Conservation (phyloP, 1,140 invertebrate genomes). For the Pseudomyrmex gracilis region DNA sequence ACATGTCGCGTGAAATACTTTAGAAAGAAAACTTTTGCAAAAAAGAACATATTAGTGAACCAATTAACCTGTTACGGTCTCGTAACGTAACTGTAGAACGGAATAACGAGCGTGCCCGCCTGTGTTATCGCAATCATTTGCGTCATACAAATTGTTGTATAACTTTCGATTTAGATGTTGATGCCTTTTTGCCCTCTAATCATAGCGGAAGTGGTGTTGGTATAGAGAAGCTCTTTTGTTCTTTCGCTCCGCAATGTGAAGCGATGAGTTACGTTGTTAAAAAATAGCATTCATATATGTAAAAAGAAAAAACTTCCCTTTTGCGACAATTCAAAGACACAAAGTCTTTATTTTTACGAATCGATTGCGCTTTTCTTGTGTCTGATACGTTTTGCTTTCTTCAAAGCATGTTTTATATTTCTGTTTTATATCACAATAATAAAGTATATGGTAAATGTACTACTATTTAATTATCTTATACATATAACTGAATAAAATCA, state of each 20-base stretch:
- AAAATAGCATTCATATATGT: constrained; percentile 4
- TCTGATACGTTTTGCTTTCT: too few relatives aligned
- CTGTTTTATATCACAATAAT: too few relatives aligned
- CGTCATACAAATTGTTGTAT: constrained; percentile 72
- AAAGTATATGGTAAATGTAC: too few relatives aligned
- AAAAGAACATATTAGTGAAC: constrained; percentile 3
- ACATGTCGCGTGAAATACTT: neutral
- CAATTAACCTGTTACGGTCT: constrained; percentile 29
- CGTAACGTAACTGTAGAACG: constrained; percentile 23
- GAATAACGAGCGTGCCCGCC: constrained; percentile 54
- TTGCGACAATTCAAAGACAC: constrained; percentile 40
- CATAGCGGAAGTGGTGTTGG: constrained; percentile 12
- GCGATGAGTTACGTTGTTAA: constrained; percentile 17
- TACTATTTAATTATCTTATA: too few relatives aligned
- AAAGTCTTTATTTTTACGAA: constrained; percentile 64
- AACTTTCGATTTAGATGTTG: constrained; percentile 73
- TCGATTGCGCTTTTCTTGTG: constrained; percentile 82
- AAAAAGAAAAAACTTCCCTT: constrained; percentile 26
- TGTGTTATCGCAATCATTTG: constrained; percentile 61
- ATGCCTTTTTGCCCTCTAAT: constrained; percentile 17
- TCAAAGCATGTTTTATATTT: too few relatives aligned
- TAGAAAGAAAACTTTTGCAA: neutral
- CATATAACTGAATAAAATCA: too few relatives aligned
- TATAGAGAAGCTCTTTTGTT: constrained; percentile 31
- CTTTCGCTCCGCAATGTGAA: constrained; percentile 33